Evolutionary conservation across 2,113 vertebrate genomes (phyloP).

Genomic region (Erythrolamprus reginae): DNA sequence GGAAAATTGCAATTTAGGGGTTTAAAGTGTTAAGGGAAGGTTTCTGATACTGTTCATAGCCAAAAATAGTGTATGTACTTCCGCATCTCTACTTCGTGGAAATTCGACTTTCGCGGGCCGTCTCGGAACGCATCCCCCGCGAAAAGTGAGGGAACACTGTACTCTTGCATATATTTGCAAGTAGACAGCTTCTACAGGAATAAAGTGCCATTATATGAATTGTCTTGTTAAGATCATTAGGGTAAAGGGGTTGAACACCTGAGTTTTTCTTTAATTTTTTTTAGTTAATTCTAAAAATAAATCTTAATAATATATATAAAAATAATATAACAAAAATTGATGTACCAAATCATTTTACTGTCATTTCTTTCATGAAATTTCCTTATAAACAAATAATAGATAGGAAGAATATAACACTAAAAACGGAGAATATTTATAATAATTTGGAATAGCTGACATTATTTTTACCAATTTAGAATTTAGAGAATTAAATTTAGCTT

Average conservation of each 20-base stretch:
- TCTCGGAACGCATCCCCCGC: too few species aligned
- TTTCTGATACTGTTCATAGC: too few species aligned
- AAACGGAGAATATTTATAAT: background rate
- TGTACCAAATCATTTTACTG: background rate
- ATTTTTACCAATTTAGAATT: background rate
- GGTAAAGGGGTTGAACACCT: background rate
- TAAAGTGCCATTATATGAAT: background rate
- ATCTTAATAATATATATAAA: background rate
- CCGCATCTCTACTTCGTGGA: too few species aligned
- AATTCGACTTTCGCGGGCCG: too few species aligned
- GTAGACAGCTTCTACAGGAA: background rate
- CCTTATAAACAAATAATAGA: background rate
- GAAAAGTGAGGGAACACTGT: too few species aligned
- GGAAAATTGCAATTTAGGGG: too few species aligned
- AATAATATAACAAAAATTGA: background rate
- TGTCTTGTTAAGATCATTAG: background rate
- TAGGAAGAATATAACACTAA: background rate
- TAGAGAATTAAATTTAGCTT: background rate
- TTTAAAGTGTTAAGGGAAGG: too few species aligned
- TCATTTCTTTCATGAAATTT: background rate
- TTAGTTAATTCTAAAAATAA: background rate
- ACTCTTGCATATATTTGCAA: background rate
- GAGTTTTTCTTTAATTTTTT: background rate
- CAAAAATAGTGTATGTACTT: too few species aligned
- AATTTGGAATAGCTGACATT: background rate